Percentiles rank a stretch among this genome's conserved stretches.
Conservation (phyloP, 2,888 invertebrate species). For the Auanema freiburgensis region DNA sequence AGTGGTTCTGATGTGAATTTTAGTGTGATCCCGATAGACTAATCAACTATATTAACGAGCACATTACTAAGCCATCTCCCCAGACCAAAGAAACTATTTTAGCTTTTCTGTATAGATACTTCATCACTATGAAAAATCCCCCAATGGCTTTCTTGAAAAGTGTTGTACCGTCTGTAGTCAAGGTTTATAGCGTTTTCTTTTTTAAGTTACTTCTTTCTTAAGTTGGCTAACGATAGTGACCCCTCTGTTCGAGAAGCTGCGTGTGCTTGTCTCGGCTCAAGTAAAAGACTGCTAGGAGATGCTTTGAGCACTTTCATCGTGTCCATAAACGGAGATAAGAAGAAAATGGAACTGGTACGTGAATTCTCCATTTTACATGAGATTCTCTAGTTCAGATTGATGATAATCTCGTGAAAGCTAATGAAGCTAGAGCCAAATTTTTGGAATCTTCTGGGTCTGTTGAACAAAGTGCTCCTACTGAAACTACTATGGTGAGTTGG, state of each 20-base stretch:
- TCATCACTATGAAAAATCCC: not conserved
- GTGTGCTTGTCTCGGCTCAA: slow-evolving; percentile 32
- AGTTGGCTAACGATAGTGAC: slow-evolving; percentile 39
- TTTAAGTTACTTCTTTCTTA: not conserved
- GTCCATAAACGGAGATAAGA: slow-evolving; percentile 23
- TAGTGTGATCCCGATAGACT: not conserved
- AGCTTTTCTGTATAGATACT: slow-evolving; percentile 11
- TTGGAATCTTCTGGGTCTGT: no score
- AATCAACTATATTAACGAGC: slow-evolving; percentile 15
- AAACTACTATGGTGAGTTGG: no score
- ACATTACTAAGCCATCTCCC: slow-evolving; percentile 18
- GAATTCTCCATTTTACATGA: not conserved
- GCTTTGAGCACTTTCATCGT: slow-evolving; percentile 21
- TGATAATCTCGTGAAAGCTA: slow-evolving; percentile 16
- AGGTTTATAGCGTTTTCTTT: slow-evolving; percentile 14
- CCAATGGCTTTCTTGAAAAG: slow-evolving; percentile 23
- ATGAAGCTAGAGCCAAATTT: not conserved
- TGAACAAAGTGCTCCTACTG: no score
- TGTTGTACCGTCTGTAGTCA: slow-evolving; percentile 21
- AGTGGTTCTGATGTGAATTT: not conserved
- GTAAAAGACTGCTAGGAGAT: slow-evolving; percentile 29
- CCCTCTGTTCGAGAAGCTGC: slow-evolving; percentile 36
- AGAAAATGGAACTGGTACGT: slow-evolving; percentile 37
- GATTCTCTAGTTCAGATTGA: slow-evolving; percentile 10
- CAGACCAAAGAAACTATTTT: slow-evolving; percentile 9